A percentile compares a stretch with the other conserved stretches of the same genome.
Conservation (phyloP, 2,888 invertebrate species). For the Drosophila lacicola region DNA sequence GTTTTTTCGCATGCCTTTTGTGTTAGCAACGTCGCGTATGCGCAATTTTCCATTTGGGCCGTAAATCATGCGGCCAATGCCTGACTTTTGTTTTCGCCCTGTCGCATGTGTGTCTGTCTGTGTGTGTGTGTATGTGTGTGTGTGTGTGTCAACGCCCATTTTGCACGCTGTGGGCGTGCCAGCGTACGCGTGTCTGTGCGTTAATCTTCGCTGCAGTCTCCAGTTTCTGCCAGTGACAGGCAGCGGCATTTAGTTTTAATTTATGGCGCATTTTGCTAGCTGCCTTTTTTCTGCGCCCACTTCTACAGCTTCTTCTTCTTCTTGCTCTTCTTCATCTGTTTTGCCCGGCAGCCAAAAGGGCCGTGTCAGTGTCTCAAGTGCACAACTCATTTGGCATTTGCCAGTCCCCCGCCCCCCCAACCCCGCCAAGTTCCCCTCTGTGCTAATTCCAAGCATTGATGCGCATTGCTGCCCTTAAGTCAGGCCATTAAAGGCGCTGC, state of each 20-base stretch:
- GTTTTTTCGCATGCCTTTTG: conserved; percentile 1
- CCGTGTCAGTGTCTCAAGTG: conserved; percentile 60
- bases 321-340: conserved; percentile 10
- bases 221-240: conserved; percentile 72
- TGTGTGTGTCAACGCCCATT: conserved; percentile 55
- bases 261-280: conserved; percentile 73
- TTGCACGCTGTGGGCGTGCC: conserved; percentile 52
- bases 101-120: conserved; percentile 34
- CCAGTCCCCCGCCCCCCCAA: not conserved
- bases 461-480: conserved; percentile 31
- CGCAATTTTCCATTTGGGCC: conserved; percentile 74
- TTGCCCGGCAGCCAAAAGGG: conserved; percentile 44
- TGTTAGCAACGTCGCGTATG: conserved; percentile 66
- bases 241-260: conserved; percentile 80
- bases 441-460: conserved; percentile 30
- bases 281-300: conserved; percentile 39
- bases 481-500: conserved; percentile 37
- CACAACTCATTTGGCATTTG: conserved; percentile 54
- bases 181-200: conserved; percentile 43
- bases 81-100: conserved; percentile 69
- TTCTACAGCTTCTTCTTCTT: conserved; percentile 6
- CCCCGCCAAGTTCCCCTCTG: not conserved
- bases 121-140: conserved; percentile 22
- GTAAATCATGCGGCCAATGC: conserved; percentile 78
- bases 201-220: conserved; percentile 75